Evolutionary conservation across 2,113 vertebrate species (phyloP).

Genomic region (Girardinichthys multiradiatus): DNA sequence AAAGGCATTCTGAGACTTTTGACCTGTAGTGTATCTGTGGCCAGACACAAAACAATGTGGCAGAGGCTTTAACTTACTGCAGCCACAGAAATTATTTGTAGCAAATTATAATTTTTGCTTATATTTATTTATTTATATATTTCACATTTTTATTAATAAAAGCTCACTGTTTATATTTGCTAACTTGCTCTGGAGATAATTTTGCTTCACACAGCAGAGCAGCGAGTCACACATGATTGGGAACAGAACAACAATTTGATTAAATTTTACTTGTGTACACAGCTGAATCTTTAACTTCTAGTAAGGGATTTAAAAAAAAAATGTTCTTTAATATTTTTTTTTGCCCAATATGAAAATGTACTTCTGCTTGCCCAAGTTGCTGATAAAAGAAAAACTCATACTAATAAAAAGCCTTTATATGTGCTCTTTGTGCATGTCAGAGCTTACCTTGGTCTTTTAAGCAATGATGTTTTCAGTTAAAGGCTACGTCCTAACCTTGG

Average conservation of each 20-base stretch:
- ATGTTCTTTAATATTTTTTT: background rate
- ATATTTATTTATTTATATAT: no score
- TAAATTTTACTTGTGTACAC: conserved; percentile 8
- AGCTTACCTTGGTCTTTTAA: conserved; percentile 55
- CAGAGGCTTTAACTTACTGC: no score
- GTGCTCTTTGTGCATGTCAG: conserved; percentile 50
- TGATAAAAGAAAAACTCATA: conserved; percentile 43
- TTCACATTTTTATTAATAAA: no score
- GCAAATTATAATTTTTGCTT: no score
- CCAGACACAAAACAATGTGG: no score
- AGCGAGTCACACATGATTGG: background rate
- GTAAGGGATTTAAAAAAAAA: conserved; percentile 1
- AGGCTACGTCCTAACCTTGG: conserved; percentile 48
- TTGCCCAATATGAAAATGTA: conserved; percentile 5
- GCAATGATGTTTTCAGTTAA: conserved; percentile 40
- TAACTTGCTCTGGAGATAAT: background rate
- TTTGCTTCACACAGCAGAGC: background rate
- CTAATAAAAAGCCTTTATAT: conserved; percentile 57
- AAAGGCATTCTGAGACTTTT: no score
- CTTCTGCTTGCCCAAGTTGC: conserved; percentile 37
- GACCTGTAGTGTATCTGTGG: no score
- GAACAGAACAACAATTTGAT: conserved; percentile 9
- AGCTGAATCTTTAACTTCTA: conserved; percentile 10
- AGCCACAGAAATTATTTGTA: no score
- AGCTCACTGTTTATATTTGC: background rate